Percentiles rank a stretch among this genome's conserved stretches.
phyloP scores from a whole-genome alignment of 2,113 vertebrate species.

The Clarias gariepinus region DNA sequence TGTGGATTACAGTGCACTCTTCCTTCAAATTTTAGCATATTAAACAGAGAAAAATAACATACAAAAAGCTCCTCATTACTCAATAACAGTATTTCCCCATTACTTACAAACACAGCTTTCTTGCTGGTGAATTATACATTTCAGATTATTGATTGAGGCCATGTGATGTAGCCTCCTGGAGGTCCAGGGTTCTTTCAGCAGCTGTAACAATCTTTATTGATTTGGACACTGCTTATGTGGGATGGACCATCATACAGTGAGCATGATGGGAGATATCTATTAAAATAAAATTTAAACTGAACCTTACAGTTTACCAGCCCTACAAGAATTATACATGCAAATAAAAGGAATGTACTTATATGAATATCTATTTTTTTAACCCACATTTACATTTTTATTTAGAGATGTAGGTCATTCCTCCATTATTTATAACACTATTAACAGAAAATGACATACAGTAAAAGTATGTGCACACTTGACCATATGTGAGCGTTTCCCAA shows the following conservation, averaged over 20 bases:
- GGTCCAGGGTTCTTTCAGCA: constrained; percentile 55
- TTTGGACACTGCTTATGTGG: constrained; percentile 46
- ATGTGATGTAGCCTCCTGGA: constrained; percentile 55
- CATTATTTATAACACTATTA: background rate
- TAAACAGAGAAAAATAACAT: background rate
- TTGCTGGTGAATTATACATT: constrained; percentile 58
- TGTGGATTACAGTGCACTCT: constrained; percentile 10
- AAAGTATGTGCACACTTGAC: background rate
- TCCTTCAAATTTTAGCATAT: constrained; percentile 11
- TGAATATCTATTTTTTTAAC: background rate
- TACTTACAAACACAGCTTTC: constrained; percentile 16
- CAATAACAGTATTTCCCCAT: constrained; percentile 27
- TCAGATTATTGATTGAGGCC: constrained; percentile 60
- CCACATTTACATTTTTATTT: background rate
- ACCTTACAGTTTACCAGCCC: background rate
- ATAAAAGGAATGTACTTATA: background rate
- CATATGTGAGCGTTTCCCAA: background rate
- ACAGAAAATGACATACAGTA: background rate
- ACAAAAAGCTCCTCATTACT: background rate
- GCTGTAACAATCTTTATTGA: constrained; percentile 59
- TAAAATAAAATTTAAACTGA: background rate
- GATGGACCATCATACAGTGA: constrained; percentile 31
- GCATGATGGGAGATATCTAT: constrained; percentile 13
- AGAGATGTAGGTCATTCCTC: background rate
- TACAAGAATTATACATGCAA: background rate